Base-by-base conservation (phyloP, 1,140 invertebrate species). In the Linepithema humile region DNA sequence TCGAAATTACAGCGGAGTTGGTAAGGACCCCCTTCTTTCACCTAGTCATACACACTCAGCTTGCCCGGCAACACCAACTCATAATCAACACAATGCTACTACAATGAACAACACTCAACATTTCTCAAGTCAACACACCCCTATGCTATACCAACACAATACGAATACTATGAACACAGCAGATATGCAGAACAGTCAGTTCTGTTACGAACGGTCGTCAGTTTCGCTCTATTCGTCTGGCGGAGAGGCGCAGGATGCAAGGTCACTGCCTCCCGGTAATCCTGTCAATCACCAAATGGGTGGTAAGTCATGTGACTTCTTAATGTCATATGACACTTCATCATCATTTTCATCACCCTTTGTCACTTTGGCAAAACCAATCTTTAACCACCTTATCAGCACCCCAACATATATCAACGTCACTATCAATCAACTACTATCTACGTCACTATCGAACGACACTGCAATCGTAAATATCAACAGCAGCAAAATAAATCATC, bases 121-220 rank as follows among this genome's bases (percentile, higher is more conserved):
- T 89, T 92, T 92, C 87, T 89, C 92, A 85, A 93, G 94, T 88
- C 91, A 93, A 92, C 95, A 95, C 89, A 92, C 93, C 88, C 93
- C 94, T 90, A 94, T 95, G 94, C 93, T 95, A 93, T 95, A 95
- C 92, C 75, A 74, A 59, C 55, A 59, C 65, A 91, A 89, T 70
- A 90, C 92, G 72, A 93, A 92, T 85, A 93, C 91, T 82, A 91
- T 93, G 90, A 93, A 91, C 90, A 92, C 91, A 86, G 91, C 90
- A 85, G 92, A 93, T 82, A 92, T 93, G 92, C 94, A 94, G 91
- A 93, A 92, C 91, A 95, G 94, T 93, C 95, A 95, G 94, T 96
- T 95, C 94, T 95, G 95, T 95, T 96, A 95, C 91, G 95, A 96
- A 94, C 95, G 95, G 93, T 94, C 94, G 92, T 92, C 92, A 40